Evolutionary conservation across 2,113 vertebrate genomes (phyloP), one percentile per base, ranked within the genome.

Genomic region (Anolis sagrei): DNA sequence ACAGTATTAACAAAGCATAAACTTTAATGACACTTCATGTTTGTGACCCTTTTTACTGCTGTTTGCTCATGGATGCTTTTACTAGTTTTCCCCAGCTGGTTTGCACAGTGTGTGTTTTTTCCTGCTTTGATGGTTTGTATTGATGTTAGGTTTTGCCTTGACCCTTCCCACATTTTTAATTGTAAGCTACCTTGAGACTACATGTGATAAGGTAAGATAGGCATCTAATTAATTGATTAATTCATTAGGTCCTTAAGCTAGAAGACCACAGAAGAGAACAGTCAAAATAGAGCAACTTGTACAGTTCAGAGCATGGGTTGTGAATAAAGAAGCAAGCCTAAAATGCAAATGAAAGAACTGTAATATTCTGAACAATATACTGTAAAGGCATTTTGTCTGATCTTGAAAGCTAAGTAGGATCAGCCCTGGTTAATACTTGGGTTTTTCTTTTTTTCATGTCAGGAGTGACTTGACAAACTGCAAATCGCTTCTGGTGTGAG

Each of bases 1-100:
- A 79, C 39, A 44, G 39, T 44, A 44, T 61, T 79, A 64, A 27
- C 34, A 58, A 7, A 58, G 16, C 51, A 78, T 78, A 78, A 78
- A 58, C 76, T 78, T 77, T 51, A 77, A 77, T 77, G 75, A 29
- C 75, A 58, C 21, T 32, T 58, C 19, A 58, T 78, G 76, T 61
- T 61, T 61, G 76, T 78, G 76, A 58, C 25, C 76, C 51, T 21
- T 61, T 78, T 78, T 58, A 78, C 51, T 61, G 51, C 76, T 49
- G 7, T 21, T 58, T 78, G 49, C n/a, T 78, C 49, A n/a, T 58
- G 54, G n/a, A 23, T 78, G 51, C 23, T 78, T 78, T 58, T 58
- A 34, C 76, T 58, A 19, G 49, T 8, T 58, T 78, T n/a, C 25
- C 49, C 2, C 49, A 27, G 49, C n/a, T 58, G n/a, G 49, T 58